Evolutionary conservation across 1,140 invertebrate species (phyloP), one percentile per base, ranked within the genome.

Genomic region (Melipona quadrifasciata): DNA sequence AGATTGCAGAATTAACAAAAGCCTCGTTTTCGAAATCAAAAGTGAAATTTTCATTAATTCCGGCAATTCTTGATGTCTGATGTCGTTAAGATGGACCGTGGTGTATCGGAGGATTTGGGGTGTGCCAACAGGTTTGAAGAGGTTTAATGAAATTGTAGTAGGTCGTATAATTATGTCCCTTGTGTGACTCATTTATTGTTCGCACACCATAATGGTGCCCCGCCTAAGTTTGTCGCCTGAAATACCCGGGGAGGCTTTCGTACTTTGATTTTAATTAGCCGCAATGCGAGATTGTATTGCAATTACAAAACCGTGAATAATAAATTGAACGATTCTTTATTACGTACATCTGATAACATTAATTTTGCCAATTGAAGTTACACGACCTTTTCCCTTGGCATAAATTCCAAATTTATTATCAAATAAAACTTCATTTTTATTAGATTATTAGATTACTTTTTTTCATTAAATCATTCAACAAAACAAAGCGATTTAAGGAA

Each of bases 161-260:
- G 73, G 31, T 17, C 12, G 73, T n/a, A n/a, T 58, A 75, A 75
- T 75, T 75, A 39, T 58, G 39, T 58, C 73, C 73, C 31, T 75
- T 58, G 31, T 34, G 19, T 75, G 73, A 75, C 31, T 75, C 73
- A 39, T 58, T 58, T 75, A 75, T 75, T 75, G 55, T 75, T 39
- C 51, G 14, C 39, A 8, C 39, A 6, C 11, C 14, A 75, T 55
- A 75, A 75, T 75, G 55, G 55, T 39, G 31, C 73, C 51, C 57
- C 73, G 16, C 73, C 53, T 58, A n/a, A 75, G 16, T 21, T 34
- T 39, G 55, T 55, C 73, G 34, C 34, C 14, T 58, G 11, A 53
- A 72, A 72, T 27, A 51, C 39, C n/a, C n/a, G 39, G 8, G 39
- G 4, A 39, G 39, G 39, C 39, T 2, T 39, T 39, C 34, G 34